Conservation (phyloP, 1,140 invertebrate species). For the Eulimnadia texana region DNA sequence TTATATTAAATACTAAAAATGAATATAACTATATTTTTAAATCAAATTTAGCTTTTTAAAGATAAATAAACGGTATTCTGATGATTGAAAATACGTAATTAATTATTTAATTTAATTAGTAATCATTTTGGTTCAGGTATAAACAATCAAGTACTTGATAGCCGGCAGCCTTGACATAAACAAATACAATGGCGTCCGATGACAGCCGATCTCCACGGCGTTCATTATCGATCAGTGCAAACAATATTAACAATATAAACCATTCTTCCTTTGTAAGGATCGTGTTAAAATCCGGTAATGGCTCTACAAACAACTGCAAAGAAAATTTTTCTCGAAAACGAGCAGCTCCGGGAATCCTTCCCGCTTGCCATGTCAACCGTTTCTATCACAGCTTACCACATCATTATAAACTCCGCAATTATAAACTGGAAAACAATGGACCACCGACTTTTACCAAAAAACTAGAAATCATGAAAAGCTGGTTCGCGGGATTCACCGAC, state of each 20-base stretch:
- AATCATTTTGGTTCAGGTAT: no score
- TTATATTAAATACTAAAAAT: no score
- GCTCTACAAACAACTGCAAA: neutral
- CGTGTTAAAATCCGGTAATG: neutral
- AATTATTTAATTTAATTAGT: no score
- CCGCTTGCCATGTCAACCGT: neutral
- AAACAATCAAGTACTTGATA: no score
- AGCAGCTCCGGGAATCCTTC: neutral
- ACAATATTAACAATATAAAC: neutral
- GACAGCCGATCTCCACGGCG: neutral
- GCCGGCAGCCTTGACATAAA: neutral
- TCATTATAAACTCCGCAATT: slow-evolving; percentile 11
- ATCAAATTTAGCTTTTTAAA: no score
- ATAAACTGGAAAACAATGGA: neutral
- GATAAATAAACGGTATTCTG: no score
- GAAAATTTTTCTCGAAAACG: neutral
- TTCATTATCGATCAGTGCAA: neutral
- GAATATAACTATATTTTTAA: no score
- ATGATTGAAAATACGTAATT: no score
- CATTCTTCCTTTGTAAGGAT: neutral
- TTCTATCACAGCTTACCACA: slow-evolving; percentile 15
- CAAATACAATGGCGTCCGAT: neutral
- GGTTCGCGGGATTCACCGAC: slow-evolving; percentile 33
- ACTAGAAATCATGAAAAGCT: slow-evolving; percentile 19
- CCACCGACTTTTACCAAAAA: neutral